A percentile compares a stretch with the other conserved stretches of the same genome.
These are phyloP conservation scores for Drosophila ficusphila DNA, from an alignment of 1,140 invertebrate genomes.

Conservation along the genomic window DNA sequence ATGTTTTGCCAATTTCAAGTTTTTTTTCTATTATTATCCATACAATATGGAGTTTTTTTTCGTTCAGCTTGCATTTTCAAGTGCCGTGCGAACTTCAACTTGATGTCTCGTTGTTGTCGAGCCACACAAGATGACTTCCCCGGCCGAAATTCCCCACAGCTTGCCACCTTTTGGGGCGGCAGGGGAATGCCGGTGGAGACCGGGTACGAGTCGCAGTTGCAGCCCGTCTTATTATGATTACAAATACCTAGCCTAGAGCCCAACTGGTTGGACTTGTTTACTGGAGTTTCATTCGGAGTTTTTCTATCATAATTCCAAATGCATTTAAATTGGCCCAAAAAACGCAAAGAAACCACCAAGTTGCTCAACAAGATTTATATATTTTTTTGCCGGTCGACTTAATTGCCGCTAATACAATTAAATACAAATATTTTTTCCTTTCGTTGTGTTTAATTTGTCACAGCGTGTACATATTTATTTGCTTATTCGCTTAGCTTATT, in stretches of 20 bases:
- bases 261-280: constrained; percentile 72
- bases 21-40: constrained; percentile 56
- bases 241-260: constrained; percentile 47
- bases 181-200: constrained; percentile 1
- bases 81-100: constrained; percentile 80
- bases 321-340: constrained; percentile 69
- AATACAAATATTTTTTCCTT: constrained; percentile 63
- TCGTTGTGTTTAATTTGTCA: constrained; percentile 59
- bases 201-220: constrained; percentile 14
- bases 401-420: constrained; percentile 75
- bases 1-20: not conserved
- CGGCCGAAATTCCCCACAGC: constrained; percentile 10
- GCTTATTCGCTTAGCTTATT: constrained; percentile 13
- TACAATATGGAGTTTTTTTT: constrained; percentile 56
- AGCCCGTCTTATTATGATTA: constrained; percentile 52
- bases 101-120: constrained; percentile 50
- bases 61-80: constrained; percentile 58
- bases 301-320: constrained; percentile 66
- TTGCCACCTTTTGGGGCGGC: constrained; percentile 4
- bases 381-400: constrained; percentile 43
- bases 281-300: constrained; percentile 44
- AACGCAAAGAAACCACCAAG: constrained; percentile 33
- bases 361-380: constrained; percentile 55
- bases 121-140: constrained; percentile 74
- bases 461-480: constrained; percentile 51